These are phyloP conservation scores for Hydropsyche tenuis DNA, from an alignment of 1,140 invertebrate species.

Conservation along the genomic window DNA sequence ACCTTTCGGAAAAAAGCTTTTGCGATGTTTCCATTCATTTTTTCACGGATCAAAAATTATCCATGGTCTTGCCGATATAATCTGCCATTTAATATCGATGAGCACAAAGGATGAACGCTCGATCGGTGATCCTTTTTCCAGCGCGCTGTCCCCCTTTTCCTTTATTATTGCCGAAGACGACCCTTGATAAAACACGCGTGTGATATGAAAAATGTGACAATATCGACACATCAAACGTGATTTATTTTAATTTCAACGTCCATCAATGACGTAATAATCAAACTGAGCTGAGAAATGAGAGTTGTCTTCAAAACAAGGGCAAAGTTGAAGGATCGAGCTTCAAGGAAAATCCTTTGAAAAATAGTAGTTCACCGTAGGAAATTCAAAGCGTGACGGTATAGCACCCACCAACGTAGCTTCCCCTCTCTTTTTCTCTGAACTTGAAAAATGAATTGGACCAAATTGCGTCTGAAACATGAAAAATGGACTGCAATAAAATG, in stretches of 20 bases:
- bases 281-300: no score
- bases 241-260: no score
- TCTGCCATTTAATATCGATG: conserved; percentile 37
- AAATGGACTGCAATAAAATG: conserved; percentile 47
- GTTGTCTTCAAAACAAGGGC: background rate
- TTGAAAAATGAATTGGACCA: conserved; percentile 51
- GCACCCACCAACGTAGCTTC: background rate
- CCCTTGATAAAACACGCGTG: background rate
- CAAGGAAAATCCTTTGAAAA: conserved; percentile 46
- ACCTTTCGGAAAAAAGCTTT: conserved; percentile 10
- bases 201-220: background rate
- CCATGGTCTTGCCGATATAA: conserved; percentile 36
- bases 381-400: conserved; percentile 35
- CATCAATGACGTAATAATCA: background rate
- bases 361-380: conserved; percentile 23
- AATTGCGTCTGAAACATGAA: conserved; percentile 49
- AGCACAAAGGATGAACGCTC: conserved; percentile 32
- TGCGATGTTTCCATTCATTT: conserved; percentile 38
- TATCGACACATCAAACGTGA: background rate
- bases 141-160: background rate
- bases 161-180: background rate
- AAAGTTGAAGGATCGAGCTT: conserved; percentile 2
- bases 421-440: conserved; percentile 37
- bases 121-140: conserved; percentile 13
- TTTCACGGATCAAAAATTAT: conserved; percentile 45